Evolutionary conservation across 2,797 vertebrate species (phyloP).

Genomic region (Rhabdophis nuchalis): DNA sequence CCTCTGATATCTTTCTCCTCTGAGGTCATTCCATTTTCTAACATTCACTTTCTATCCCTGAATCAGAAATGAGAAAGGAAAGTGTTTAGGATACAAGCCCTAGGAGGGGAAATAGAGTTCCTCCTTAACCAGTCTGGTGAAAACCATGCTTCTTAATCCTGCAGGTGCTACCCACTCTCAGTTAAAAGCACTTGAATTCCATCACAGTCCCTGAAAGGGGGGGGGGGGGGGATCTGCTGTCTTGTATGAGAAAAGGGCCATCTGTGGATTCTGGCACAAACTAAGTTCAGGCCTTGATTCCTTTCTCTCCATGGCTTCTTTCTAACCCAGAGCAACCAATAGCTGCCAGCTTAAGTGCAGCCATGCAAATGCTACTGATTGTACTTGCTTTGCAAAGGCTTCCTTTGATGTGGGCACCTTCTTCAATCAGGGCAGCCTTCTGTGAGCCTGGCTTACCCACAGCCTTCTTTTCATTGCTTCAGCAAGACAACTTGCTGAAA

Average conservation of each 20-base stretch:
- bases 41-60: not conserved
- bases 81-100: not conserved
- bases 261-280: slow-evolving; percentile 66
- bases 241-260: slow-evolving; percentile 58
- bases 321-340: slow-evolving; percentile 64
- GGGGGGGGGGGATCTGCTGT: not conserved
- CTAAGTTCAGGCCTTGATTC: slow-evolving; percentile 39
- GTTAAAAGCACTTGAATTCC: slow-evolving; percentile 1
- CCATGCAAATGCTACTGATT: slow-evolving; percentile 63
- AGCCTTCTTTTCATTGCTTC: slow-evolving; percentile 44
- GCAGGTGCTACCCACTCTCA: not conserved
- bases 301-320: slow-evolving; percentile 55
- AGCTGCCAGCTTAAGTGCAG: slow-evolving; percentile 64
- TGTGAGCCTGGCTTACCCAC: slow-evolving; percentile 33
- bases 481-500: slow-evolving; percentile 61
- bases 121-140: not conserved
- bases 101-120: not conserved
- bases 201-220: not conserved
- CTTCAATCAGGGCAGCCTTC: slow-evolving; percentile 53
- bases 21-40: not conserved
- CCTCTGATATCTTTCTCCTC: not conserved
- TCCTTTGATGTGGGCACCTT: slow-evolving; percentile 54
- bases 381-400: slow-evolving; percentile 56
- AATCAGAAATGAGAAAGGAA: not conserved
- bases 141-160: not conserved